phyloP scores from a whole-genome alignment of 2,113 vertebrate species.

The Triplophysa dalaica region DNA sequence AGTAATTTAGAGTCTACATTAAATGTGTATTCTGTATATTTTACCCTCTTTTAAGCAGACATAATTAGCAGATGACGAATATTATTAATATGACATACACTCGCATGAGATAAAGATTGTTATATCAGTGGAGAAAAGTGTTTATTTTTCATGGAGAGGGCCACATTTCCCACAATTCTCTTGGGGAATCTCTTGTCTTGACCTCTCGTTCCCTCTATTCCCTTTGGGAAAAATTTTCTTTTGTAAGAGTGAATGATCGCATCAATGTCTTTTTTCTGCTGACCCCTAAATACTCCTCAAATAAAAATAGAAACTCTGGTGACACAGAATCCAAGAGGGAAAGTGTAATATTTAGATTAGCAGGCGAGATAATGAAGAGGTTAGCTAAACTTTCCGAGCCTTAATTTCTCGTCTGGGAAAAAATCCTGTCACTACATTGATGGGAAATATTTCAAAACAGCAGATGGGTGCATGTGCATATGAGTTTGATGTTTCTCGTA shows the following conservation, averaged over 20 bases:
- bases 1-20: neutral
- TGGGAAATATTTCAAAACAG: neutral
- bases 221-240: slow-evolving; percentile 11
- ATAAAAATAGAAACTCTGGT: slow-evolving; percentile 40
- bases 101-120: neutral
- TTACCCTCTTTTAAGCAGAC: neutral
- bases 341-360: slow-evolving; percentile 58
- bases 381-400: slow-evolving; percentile 52
- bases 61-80: neutral
- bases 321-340: slow-evolving; percentile 44
- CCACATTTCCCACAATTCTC: neutral
- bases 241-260: slow-evolving; percentile 47
- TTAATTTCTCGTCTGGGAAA: slow-evolving; percentile 4
- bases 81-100: no score
- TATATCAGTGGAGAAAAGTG: neutral
- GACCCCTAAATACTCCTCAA: slow-evolving; percentile 41
- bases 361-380: slow-evolving; percentile 49
- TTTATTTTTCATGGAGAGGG: neutral
- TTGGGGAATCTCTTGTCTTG: neutral
- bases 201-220: neutral
- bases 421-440: neutral
- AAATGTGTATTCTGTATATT: neutral
- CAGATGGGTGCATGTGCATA: neutral
- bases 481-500: neutral
- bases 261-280: slow-evolving; percentile 41